Conservation (phyloP, 2,888 invertebrate species). For the Yponomeuta sedellus region DNA sequence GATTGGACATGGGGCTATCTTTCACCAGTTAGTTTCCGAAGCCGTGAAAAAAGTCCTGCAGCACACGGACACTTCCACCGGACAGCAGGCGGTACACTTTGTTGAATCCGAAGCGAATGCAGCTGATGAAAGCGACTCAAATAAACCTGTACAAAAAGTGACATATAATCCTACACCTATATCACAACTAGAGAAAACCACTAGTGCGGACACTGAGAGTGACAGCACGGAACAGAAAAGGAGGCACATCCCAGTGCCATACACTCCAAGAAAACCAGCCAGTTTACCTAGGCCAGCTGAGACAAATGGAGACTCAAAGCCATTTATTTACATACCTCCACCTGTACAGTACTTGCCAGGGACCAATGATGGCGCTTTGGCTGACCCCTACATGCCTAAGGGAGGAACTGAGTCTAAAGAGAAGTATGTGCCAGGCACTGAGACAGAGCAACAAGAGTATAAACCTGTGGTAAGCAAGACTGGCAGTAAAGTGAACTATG, state of each 20-base stretch:
- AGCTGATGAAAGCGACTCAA: slow-evolving; percentile 23
- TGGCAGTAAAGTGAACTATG: slow-evolving; percentile 50
- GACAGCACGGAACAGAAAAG: slow-evolving; percentile 49
- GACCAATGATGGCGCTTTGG: slow-evolving; percentile 42
- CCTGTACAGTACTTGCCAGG: slow-evolving; percentile 60
- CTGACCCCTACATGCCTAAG: slow-evolving; percentile 62
- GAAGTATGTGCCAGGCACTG: slow-evolving; percentile 60
- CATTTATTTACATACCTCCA: slow-evolving; percentile 62
- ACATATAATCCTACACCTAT: slow-evolving; percentile 82
- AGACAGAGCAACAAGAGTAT: slow-evolving; percentile 54
- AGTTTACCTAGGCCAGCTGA: slow-evolving; percentile 50
- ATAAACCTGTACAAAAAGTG: slow-evolving; percentile 56
- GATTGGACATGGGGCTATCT: slow-evolving; percentile 66
- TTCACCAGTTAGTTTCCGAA: slow-evolving; percentile 77
- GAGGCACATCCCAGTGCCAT: slow-evolving; percentile 71
- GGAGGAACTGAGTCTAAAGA: slow-evolving; percentile 53
- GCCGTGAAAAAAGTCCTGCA: slow-evolving; percentile 78
- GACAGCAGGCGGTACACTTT: slow-evolving; percentile 30
- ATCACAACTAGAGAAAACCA: slow-evolving; percentile 73
- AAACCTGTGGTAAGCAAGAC: slow-evolving; percentile 44
- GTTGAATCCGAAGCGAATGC: neutral
- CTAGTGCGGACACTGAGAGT: slow-evolving; percentile 43
- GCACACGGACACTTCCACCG: slow-evolving; percentile 51
- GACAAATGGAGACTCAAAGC: slow-evolving; percentile 51
- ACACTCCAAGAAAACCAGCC: slow-evolving; percentile 67